Conservation (phyloP, 2,113 vertebrate species). For the Lagenorhynchus albirostris region DNA sequence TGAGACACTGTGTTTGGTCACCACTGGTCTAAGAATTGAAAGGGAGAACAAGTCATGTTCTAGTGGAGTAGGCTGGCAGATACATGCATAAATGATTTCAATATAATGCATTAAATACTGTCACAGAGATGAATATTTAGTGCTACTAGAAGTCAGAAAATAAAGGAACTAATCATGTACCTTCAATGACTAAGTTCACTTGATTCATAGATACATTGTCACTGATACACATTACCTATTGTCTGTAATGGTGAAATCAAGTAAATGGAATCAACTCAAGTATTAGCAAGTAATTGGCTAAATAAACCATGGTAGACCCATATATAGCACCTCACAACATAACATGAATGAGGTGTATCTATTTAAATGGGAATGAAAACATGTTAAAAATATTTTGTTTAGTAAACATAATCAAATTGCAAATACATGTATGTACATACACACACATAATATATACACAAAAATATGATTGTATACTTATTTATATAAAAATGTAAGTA, state of each 20-base stretch:
- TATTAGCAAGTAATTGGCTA: not conserved
- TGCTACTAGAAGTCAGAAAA: not conserved
- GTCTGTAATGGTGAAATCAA: constrained; percentile 16
- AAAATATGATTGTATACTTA: not conserved
- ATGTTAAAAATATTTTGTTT: not conserved
- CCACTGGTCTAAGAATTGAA: not conserved
- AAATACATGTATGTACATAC: not conserved
- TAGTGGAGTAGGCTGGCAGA: not conserved
- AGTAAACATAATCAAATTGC: not conserved
- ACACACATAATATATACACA: not conserved
- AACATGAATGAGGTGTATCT: not conserved
- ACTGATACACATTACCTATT: not conserved
- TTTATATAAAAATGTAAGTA: not conserved
- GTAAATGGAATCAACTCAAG: not conserved
- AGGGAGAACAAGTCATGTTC: not conserved
- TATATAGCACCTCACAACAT: not conserved
- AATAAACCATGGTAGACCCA: not conserved
- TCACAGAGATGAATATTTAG: not conserved
- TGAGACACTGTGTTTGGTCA: not conserved
- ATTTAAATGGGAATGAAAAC: not conserved
- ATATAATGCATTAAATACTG: not conserved
- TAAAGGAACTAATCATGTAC: not conserved
- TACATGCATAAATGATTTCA: not conserved
- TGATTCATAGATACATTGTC: not conserved
- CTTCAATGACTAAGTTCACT: not conserved